These are phyloP conservation scores for Copidosoma aretas DNA, from an alignment of 2,888 invertebrate genomes.

Conservation along the genomic window DNA sequence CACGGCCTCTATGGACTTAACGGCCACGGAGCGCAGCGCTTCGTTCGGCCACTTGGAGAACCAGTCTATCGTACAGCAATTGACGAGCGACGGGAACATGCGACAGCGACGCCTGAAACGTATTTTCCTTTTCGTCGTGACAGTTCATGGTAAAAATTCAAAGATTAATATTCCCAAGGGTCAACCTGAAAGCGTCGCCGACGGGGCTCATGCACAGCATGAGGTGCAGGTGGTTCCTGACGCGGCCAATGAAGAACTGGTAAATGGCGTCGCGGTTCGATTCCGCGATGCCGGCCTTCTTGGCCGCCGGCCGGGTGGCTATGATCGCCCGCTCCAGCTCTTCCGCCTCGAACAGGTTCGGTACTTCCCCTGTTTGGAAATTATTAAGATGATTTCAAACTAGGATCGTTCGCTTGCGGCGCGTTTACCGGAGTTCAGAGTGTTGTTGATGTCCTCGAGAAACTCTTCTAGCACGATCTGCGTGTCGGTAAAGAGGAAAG, in stretches of 20 bases:
- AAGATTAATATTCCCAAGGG: too few species aligned
- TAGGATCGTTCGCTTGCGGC: background rate
- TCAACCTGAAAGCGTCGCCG: conserved; percentile 85
- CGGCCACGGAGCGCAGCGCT: conserved; percentile 82
- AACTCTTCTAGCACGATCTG: conserved; percentile 91
- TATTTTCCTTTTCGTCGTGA: background rate
- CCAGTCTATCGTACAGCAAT: conserved; percentile 96
- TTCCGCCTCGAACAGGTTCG: conserved; percentile 88
- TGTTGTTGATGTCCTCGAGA: conserved; percentile 90
- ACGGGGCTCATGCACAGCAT: conserved; percentile 92
- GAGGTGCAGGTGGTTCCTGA: conserved; percentile 82
- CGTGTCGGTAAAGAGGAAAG: conserved; percentile 88
- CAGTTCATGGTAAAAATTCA: conserved; percentile 31
- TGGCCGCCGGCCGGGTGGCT: conserved; percentile 76
- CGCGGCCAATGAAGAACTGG: conserved; percentile 83
- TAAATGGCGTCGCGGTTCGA: conserved; percentile 79
- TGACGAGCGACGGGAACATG: conserved; percentile 90
- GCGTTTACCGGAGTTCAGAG: conserved; percentile 80
- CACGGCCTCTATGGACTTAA: conserved; percentile 72
- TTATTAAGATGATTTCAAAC: too few species aligned
- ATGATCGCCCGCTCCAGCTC: conserved; percentile 84
- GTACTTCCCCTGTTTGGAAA: conserved; percentile 82
- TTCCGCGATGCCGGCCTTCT: conserved; percentile 72
- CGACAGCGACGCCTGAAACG: conserved; percentile 77
- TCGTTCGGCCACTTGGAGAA: conserved; percentile 91